phyloP scores from a whole-genome alignment of 2,888 invertebrate genomes.

The Diplolepis rosae region DNA sequence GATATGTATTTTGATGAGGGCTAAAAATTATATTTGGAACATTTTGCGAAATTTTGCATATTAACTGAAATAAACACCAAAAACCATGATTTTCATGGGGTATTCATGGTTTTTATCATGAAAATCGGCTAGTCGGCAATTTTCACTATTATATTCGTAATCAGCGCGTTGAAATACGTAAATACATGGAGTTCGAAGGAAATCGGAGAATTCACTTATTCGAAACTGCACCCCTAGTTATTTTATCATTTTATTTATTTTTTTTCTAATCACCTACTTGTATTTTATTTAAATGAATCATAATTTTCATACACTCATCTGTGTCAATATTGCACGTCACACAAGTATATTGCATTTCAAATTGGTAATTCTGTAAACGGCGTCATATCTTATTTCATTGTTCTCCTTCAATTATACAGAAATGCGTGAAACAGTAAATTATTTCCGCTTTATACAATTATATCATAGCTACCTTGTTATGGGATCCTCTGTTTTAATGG shows the following conservation, averaged over 20 bases:
- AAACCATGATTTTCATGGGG: too few relatives aligned
- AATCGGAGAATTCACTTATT: neutral
- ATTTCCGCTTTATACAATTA: neutral
- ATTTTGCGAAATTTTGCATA: too few relatives aligned
- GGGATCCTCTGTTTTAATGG: neutral
- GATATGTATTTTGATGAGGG: too few relatives aligned
- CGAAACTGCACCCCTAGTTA: too few relatives aligned
- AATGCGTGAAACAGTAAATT: neutral
- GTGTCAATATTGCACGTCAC: neutral
- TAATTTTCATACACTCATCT: neutral
- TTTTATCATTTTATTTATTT: neutral
- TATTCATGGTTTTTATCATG: too few relatives aligned
- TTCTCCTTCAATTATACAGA: neutral
- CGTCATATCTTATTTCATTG: neutral
- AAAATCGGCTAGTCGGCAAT: too few relatives aligned
- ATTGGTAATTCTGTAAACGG: neutral
- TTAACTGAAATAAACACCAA: too few relatives aligned
- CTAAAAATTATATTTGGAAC: too few relatives aligned
- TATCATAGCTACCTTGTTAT: neutral
- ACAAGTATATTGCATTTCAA: neutral
- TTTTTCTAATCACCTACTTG: neutral
- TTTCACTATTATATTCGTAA: too few relatives aligned
- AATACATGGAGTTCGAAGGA: too few relatives aligned
- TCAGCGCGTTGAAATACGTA: too few relatives aligned
- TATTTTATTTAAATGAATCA: slow-evolving; percentile 1